phyloP scores from a whole-genome alignment of 2,888 invertebrate genomes.

The Ellobium chinense region DNA sequence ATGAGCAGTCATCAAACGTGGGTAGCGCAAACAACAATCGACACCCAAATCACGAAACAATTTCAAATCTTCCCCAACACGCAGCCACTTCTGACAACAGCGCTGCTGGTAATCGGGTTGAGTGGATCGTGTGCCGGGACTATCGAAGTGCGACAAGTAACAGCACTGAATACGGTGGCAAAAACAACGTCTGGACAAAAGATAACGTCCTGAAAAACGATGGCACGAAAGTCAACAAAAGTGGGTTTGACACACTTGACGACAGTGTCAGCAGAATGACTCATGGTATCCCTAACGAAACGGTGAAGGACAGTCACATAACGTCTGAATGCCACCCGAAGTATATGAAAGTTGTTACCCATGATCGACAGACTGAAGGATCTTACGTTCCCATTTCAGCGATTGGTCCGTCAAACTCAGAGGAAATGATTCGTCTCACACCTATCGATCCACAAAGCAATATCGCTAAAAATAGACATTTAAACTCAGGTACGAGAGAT shows the following conservation, averaged over 20 bases:
- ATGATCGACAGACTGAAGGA: no score
- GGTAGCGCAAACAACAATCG: not conserved
- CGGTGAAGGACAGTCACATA: not conserved
- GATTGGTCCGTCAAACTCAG: not conserved
- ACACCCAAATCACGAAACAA: no score
- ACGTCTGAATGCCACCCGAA: not conserved
- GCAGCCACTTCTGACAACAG: not conserved
- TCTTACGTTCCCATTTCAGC: no score
- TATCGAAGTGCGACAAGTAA: not conserved
- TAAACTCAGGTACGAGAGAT: no score
- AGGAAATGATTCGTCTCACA: not conserved
- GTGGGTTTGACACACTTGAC: not conserved
- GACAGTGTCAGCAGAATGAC: not conserved
- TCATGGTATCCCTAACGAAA: not conserved
- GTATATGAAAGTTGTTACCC: no score
- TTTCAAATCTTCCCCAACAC: not conserved
- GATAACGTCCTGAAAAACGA: not conserved
- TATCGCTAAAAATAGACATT: no score
- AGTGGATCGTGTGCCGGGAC: slow-evolving; percentile 14
- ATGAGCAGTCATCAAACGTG: not conserved
- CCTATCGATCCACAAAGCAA: not conserved
- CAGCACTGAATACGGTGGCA: not conserved
- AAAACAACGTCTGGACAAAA: slow-evolving; percentile 8
- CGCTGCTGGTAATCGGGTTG: not conserved
- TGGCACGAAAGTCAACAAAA: not conserved